Evolutionary conservation across 1,140 invertebrate genomes (phyloP).

Genomic region (Drosophila kohkoa): DNA sequence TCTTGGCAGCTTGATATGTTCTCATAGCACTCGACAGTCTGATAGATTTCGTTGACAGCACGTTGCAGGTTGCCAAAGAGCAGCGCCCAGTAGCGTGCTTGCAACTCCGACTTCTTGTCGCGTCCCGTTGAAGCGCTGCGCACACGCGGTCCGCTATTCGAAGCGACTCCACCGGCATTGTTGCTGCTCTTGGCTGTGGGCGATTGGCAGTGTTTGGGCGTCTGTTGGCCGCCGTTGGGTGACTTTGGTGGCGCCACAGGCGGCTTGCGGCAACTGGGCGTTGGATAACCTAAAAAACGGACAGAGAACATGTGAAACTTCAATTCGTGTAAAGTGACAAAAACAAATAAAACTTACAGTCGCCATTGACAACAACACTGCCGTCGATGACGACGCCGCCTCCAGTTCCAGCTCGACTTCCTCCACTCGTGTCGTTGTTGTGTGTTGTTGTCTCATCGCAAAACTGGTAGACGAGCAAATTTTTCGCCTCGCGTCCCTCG

Average conservation of each 20-base stretch:
- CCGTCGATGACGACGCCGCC: slow-evolving; percentile 7
- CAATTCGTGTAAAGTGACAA: slow-evolving; percentile 13
- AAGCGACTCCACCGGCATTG: background rate
- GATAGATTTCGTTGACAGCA: slow-evolving; percentile 93
- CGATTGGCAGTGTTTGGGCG: slow-evolving; percentile 71
- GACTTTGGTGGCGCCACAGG: slow-evolving; percentile 74
- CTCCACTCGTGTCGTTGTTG: slow-evolving; percentile 25
- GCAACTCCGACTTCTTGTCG: slow-evolving; percentile 94
- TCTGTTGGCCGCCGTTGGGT: slow-evolving; percentile 54
- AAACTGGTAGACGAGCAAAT: slow-evolving; percentile 94
- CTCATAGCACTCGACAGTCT: slow-evolving; percentile 92
- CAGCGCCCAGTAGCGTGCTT: slow-evolving; percentile 97
- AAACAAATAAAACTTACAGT: slow-evolving; percentile 54
- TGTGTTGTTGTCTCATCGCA: slow-evolving; percentile 87
- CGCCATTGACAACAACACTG: slow-evolving; percentile 55
- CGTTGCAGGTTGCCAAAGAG: slow-evolving; percentile 97
- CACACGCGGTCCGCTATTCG: slow-evolving; percentile 86
- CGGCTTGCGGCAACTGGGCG: slow-evolving; percentile 67
- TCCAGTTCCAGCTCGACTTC: slow-evolving; percentile 14
- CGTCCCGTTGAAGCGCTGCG: slow-evolving; percentile 93
- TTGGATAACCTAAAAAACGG: slow-evolving; percentile 26
- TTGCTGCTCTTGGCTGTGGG: slow-evolving; percentile 41
- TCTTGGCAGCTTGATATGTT: slow-evolving; percentile 94
- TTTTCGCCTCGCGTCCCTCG: slow-evolving; percentile 94
- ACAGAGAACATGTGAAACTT: background rate